Base-by-base conservation (phyloP, 2,888 invertebrate species). In the Ophion ellenae region DNA sequence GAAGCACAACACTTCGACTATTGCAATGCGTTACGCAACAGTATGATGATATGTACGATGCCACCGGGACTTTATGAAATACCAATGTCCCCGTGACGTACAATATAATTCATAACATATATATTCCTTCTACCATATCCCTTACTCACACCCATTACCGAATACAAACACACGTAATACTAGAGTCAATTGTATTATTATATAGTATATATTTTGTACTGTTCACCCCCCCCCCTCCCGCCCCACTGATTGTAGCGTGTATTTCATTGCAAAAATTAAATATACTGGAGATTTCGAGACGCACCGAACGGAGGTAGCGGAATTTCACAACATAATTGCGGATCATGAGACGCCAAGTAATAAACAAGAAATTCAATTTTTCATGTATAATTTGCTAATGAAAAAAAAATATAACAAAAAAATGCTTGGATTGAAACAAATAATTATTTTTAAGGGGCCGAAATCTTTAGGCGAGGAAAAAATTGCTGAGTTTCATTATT, bases 321-420 rank as follows among this genome's bases (percentile, higher is more conserved):
- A 71, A 78, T 84, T 81, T 81, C 67, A 69, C 75, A 85, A 85
- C 78, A 79, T 82, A 85, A 84, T 85, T 85, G 74, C 82, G 36
- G 45, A 59, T 66, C 64, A 40, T 57, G n/a, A 40, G 40, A 40
- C 40, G 40, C 40, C 40, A 7, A 0, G 7, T 40, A 40, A 6
- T 6, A 40, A 40, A 40, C 4, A 9, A 40, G 40, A 40, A 40
- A 7, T 40, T 40, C 9, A 1, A 0, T 9, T 40, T 40, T 9
- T 40, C 9, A 3, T 40, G 40, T 7, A 40, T 9, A 40, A 40
- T 9, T 40, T 1, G 5, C 1, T 40, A 40, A 40, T 40, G 40
- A 9, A 40, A 40, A 40, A 40, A 40, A 40, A 7, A 40, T 9
- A 40, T 40, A 40, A 40, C 9, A 40, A 40, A 40, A 6, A 3